Evolutionary conservation across 2,888 invertebrate species (phyloP).

Genomic region (Mesoligia furuncula): DNA sequence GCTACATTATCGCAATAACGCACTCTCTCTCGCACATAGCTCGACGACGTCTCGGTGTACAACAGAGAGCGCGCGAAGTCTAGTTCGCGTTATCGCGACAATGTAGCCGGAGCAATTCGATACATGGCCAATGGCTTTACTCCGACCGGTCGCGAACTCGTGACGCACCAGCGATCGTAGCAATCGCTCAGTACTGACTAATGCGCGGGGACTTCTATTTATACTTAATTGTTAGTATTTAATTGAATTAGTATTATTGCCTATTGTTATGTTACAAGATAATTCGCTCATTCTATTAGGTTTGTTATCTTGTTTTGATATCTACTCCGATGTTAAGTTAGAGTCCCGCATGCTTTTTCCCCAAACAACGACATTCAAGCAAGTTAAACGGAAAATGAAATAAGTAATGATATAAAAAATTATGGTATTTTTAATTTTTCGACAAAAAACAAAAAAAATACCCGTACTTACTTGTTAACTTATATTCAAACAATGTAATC

Average conservation of each 20-base stretch:
- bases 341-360: constrained; percentile 27
- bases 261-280: constrained; percentile 44
- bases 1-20: background rate
- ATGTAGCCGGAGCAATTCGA: background rate
- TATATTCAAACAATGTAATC: constrained; percentile 47
- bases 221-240: constrained; percentile 57
- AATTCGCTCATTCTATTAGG: constrained; percentile 37
- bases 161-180: background rate
- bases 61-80: background rate
- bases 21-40: background rate
- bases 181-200: constrained; percentile 6
- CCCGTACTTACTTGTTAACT: constrained; percentile 48
- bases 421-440: constrained; percentile 31
- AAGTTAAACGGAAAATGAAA: constrained; percentile 66
- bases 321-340: constrained; percentile 34
- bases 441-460: constrained; percentile 53
- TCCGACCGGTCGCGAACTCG: background rate
- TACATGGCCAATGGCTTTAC: background rate
- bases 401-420: constrained; percentile 9
- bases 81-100: background rate
- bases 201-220: constrained; percentile 58
- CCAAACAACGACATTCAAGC: constrained; percentile 63
- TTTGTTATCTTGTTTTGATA: constrained; percentile 42
- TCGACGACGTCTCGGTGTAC: background rate
- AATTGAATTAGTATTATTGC: constrained; percentile 50